Evolutionary conservation across 2,113 vertebrate genomes (phyloP), one percentile per base, ranked within the genome.

Genomic region (Ailuropoda melanoleuca): DNA sequence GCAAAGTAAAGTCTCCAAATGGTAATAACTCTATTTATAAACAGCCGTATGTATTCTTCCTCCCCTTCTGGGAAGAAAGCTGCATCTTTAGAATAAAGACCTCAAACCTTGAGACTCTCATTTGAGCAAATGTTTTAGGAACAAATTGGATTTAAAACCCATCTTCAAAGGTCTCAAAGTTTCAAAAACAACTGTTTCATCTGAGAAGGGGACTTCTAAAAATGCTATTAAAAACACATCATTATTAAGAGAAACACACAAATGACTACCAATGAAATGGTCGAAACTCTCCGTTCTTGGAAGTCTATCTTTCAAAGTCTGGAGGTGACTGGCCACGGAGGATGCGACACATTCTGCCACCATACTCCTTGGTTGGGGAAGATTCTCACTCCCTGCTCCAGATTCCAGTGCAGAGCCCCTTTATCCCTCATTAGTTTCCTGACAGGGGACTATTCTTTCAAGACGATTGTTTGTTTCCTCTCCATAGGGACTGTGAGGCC

Each of bases 71-170:
- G 58, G 31, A 26, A 93, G 88, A 77, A 80, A 85, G 77, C 72
- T 70, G 31, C 23, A 8, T 81, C 77, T 95, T 95, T 56, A 93
- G 70, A 85, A 95, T 81, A 90, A 66, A 96, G 94, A 81, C 23
- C 60, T 89, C 72, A 92, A 83, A 60, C 46, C 78, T 70, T 23
- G 6, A 81, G 43, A 91, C 23, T 81, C 53, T 85, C 88, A 21
- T 72, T 29, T 64, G 24, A 56, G 39, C 83, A 85, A 80, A 80
- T 21, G 29, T 24, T 87, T 70, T 68, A 14, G 68, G 56, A 55
- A 87, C n/a, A 70, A 66, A 23, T 23, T 7, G 23, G 23, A 88
- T 88, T 88, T 85, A 55, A 80, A 88, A n/a, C 39, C 19, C 14
- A 23, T 43, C 60, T 95, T 75, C 87, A 66, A n/a, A 18, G 48